Conservation (phyloP, 2,888 invertebrate species). For the Brenthis hecate region DNA sequence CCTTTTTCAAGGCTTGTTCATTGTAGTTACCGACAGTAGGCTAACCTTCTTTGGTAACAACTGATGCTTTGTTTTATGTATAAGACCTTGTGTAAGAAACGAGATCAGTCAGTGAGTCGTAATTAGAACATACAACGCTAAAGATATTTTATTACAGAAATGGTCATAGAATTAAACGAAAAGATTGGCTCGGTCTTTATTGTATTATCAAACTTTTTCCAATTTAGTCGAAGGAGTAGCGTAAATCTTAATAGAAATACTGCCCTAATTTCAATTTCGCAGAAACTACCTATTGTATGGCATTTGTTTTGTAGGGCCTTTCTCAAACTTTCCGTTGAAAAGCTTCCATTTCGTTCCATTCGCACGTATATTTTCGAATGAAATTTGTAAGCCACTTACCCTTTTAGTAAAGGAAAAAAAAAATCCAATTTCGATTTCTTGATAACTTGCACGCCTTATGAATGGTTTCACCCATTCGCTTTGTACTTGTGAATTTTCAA, state of each 20-base stretch:
- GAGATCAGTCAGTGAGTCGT: constrained; percentile 47
- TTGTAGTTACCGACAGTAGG: constrained; percentile 34
- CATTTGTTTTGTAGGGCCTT: constrained; percentile 40
- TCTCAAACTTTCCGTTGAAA: constrained; percentile 32
- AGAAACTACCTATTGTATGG: constrained; percentile 65
- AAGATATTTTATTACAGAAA: constrained; percentile 36
- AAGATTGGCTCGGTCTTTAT: constrained; percentile 26
- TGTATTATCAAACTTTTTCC: constrained; percentile 56
- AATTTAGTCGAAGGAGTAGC: constrained; percentile 56
- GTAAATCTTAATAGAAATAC: constrained; percentile 48
- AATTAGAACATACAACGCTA: constrained; percentile 35
- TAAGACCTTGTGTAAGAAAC: constrained; percentile 51
- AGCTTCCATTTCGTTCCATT: constrained; percentile 63
- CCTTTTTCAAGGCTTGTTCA: constrained; percentile 53
- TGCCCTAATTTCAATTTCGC: constrained; percentile 71
- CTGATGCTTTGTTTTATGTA: constrained; percentile 57
- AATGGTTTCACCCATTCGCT: constrained; percentile 37
- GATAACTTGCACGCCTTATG: constrained; percentile 28
- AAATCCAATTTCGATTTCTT: constrained; percentile 16
- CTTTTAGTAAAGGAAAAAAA: constrained; percentile 12
- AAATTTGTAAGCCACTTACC: constrained; percentile 56
- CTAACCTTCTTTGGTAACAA: constrained; percentile 50
- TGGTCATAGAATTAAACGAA: constrained; percentile 20
- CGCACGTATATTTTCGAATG: constrained; percentile 75
- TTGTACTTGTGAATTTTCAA: constrained; percentile 12